Evolutionary conservation across 2,888 invertebrate genomes (phyloP), one percentile per base, ranked within the genome.

Genomic region (Temnothorax ravouxi): DNA sequence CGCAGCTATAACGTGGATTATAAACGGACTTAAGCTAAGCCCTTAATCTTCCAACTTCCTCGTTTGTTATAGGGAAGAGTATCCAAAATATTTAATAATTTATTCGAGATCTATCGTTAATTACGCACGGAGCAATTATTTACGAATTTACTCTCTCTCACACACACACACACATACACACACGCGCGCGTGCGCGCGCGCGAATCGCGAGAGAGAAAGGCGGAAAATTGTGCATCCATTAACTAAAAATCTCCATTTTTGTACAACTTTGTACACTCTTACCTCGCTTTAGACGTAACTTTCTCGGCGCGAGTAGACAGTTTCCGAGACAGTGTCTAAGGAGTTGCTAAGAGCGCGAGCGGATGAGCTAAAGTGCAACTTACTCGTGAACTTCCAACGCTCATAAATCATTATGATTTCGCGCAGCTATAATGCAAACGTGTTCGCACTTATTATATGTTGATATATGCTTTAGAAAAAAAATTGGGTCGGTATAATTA

Each of bases 281-380:
- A 21, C 11, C 44, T 56, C 44, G 56, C 79, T 47, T 80, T 21
- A 59, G 59, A 59, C 59, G 72, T 72, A 72, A 80, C 44, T 80
- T 59, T 79, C 34, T 18, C 29, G 47, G 44, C 5, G 29, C 77
- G 25, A 47, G 13, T 72, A 59, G 71, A 59, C 79, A 72, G 79
- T 59, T 80, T 72, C 72, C 84, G 83, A 77, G 88, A 85, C 88
- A 75, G 69, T 88, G 87, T 87, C 69, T 83, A 83, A 85, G 50
- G 74, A 77, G 87, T 80, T 85, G 83, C 67, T 83, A 69, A 82
- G 84, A 66, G 66, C 75, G 85, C 75, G 85, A 72, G 54, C 56
- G 80, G 80, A 69, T 71, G 69, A 75, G 52, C 62, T 76, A 75
- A 67, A 80, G 86, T 83, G 84, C 79, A 72, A 88, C 86, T 88